Percentiles rank a stretch among this genome's conserved stretches.
Evolutionary conservation across 2,113 vertebrate genomes (phyloP).

Genomic region (Aptenodytes forsteri): DNA sequence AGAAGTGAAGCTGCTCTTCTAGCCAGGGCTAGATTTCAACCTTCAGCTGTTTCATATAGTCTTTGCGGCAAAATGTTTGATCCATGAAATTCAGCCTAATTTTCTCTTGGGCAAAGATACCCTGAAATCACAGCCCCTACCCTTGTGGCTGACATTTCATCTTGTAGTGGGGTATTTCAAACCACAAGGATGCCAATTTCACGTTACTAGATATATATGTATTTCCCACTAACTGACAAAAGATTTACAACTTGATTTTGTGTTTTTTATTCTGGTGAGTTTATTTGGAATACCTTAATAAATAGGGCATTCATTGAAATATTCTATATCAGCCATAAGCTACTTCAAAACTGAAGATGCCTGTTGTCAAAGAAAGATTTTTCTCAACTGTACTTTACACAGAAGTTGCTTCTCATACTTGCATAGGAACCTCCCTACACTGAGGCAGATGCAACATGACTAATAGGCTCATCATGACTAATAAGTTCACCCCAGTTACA

Average conservation of each 20-base stretch:
- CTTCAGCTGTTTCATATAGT: background rate
- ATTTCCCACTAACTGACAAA: background rate
- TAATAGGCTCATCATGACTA: slow-evolving; percentile 38
- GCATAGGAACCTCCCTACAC: background rate
- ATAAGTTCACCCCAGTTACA: slow-evolving; percentile 40
- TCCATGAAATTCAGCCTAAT: background rate
- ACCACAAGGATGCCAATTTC: background rate
- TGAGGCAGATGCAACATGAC: slow-evolving; percentile 39
- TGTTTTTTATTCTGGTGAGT: background rate
- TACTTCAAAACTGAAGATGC: background rate
- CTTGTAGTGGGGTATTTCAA: background rate
- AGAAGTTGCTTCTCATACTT: background rate
- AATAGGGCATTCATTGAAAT: background rate
- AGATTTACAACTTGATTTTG: background rate
- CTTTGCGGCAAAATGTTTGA: background rate
- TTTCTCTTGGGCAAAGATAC: background rate
- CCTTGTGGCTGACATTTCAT: background rate
- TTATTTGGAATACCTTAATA: background rate
- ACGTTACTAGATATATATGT: background rate
- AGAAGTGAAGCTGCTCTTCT: background rate
- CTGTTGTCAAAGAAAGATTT: background rate
- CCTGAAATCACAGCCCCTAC: background rate
- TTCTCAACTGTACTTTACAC: background rate
- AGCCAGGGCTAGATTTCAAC: background rate
- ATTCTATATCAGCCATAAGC: background rate